phyloP scores from a whole-genome alignment of 2,888 invertebrate species.

The Smittia aterrima region DNA sequence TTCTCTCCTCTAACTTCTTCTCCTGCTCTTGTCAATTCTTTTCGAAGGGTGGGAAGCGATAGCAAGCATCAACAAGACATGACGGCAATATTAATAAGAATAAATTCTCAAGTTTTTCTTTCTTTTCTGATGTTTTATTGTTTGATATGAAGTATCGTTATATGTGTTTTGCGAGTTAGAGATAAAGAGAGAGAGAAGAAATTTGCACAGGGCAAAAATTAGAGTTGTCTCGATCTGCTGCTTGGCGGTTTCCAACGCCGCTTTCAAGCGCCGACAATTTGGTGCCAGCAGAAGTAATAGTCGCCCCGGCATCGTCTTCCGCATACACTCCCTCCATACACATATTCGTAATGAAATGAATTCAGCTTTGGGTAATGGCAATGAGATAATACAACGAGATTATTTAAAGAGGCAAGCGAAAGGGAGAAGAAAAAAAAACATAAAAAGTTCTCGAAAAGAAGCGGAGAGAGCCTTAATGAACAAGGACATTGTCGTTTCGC shows the following conservation, averaged over 20 bases:
- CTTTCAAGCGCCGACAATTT: slow-evolving; percentile 27
- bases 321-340: background rate
- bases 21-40: background rate
- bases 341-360: slow-evolving; percentile 23
- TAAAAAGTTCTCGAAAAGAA: slow-evolving; percentile 18
- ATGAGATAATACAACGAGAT: slow-evolving; percentile 31
- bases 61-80: slow-evolving; percentile 33
- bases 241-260: slow-evolving; percentile 19
- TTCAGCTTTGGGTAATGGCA: slow-evolving; percentile 22
- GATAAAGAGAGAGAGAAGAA: background rate
- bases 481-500: slow-evolving; percentile 13
- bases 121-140: slow-evolving; percentile 31
- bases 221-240: background rate
- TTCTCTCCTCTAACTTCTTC: slow-evolving; percentile 14
- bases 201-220: slow-evolving; percentile 22
- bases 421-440: background rate
- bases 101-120: slow-evolving; percentile 32
- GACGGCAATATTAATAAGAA: slow-evolving; percentile 35
- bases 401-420: slow-evolving; percentile 28
- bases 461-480: slow-evolving; percentile 8
- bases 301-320: slow-evolving; percentile 10
- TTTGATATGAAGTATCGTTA: slow-evolving; percentile 32
- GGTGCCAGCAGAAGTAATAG: slow-evolving; percentile 40
- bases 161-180: background rate
- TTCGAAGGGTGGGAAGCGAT: background rate